Evolutionary conservation across 2,113 vertebrate genomes (phyloP), one percentile per base, ranked within the genome.

Genomic region (Prionailurus bengalensis): DNA sequence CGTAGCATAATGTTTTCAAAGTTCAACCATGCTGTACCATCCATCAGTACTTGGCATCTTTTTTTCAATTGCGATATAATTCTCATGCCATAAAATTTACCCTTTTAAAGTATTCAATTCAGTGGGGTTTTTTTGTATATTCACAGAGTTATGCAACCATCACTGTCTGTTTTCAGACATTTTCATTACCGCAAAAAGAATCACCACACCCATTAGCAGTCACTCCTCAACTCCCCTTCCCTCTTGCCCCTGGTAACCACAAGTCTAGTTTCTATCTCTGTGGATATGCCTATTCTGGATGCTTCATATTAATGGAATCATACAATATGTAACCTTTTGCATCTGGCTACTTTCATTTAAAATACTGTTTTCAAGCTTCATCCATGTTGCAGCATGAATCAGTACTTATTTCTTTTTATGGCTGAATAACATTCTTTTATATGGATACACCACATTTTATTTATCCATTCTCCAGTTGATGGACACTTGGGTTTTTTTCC

Each of bases 381-480:
- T 45, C 29, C 74, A 73, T 66, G 21, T 39, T 65, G 31, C 27
- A 86, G 29, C 36, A 36, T 73, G 33, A 55, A 33, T 45, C 58
- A 61, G 27, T 85, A 53, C 33, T 61, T 83, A 66, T 94, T 66
- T 55, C 5, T 91, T 94, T 94, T 85, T 25, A 91, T 73, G 29
- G 74, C 23, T 39, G 55, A 39, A 61, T 90, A 71, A 85, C 68
- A 81, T 66, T 91, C 68, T 4, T 16, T 73, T 55, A 51, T 65
- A 53, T 25, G 39, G 29, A 78, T 74, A 88, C 3, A 65, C 11
- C 23, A 74, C 25, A 68, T 89, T 89, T 82, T 68, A 92, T 80
- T 91, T 87, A 82, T 91, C n/a, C 36, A 91, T 29, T 96, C 31
- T 48, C 21, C 66, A 91, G 14, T 53, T 82, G 48, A 79, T 79